Evolutionary conservation across 2,113 vertebrate genomes (phyloP).

Genomic region (Nothoprocta perdicaria): DNA sequence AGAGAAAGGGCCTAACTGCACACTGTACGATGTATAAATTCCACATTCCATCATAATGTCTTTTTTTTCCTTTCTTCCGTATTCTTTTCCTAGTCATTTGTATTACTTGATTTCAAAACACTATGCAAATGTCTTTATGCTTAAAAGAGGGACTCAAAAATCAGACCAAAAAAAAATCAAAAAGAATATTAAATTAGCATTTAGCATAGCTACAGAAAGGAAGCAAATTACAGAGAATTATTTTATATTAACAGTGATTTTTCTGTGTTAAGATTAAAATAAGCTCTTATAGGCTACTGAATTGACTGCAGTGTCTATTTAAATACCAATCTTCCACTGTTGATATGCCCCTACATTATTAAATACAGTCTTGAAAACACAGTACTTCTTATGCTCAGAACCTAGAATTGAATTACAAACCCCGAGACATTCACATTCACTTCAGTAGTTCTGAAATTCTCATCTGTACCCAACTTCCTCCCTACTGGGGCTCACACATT

Average conservation of each 20-base stretch:
- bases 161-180: neutral
- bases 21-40: neutral
- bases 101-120: neutral
- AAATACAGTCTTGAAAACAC: neutral
- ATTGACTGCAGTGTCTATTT: neutral
- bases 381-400: neutral
- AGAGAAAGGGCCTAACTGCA: neutral
- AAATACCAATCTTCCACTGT: neutral
- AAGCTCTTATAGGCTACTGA: neutral
- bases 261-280: neutral
- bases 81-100: neutral
- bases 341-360: neutral
- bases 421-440: accelerated
- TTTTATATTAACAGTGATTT: neutral
- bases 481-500: neutral
- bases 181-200: neutral
- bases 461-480: neutral
- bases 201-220: too few relatives aligned
- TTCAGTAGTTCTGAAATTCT: neutral
- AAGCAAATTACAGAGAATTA: neutral
- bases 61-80: neutral
- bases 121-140: neutral
- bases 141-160: constrained; percentile 1
- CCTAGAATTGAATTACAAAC: neutral
- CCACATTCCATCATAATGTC: neutral